phyloP scores from a whole-genome alignment of 2,888 invertebrate genomes.

The Cancer borealis region DNA sequence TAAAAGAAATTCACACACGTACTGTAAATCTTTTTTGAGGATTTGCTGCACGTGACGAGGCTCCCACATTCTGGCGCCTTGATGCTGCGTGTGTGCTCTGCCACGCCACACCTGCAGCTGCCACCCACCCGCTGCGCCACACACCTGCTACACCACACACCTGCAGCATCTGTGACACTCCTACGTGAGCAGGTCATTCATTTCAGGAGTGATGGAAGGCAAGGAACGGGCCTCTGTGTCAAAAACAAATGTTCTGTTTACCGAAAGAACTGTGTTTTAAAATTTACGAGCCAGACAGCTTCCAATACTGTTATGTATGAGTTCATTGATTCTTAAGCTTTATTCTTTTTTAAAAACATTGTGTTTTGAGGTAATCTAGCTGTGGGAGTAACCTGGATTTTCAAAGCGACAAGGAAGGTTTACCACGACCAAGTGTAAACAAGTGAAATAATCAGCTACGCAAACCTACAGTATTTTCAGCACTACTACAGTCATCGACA shows the following conservation, averaged over 20 bases:
- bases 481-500: not conserved
- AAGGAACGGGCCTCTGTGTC: not conserved
- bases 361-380: too few species aligned
- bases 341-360: too few species aligned
- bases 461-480: too few species aligned
- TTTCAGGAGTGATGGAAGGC: not conserved
- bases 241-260: not conserved
- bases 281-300: not conserved
- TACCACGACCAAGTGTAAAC: too few species aligned
- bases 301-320: not conserved
- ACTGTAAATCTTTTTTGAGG: not conserved
- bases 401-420: too few species aligned
- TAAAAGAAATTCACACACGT: not conserved
- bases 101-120: not conserved
- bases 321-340: too few species aligned
- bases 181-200: not conserved
- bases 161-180: not conserved
- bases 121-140: not conserved
- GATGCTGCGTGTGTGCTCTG: not conserved
- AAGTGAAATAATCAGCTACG: not conserved
- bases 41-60: not conserved
- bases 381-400: too few species aligned
- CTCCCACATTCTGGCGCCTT: not conserved
- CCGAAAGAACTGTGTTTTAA: not conserved
- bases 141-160: conserved; percentile 6